Percentiles rank a stretch among this genome's conserved stretches.
These are phyloP conservation scores for Octomys mimax DNA, from an alignment of 2,797 vertebrate genomes.

Conservation along the genomic window DNA sequence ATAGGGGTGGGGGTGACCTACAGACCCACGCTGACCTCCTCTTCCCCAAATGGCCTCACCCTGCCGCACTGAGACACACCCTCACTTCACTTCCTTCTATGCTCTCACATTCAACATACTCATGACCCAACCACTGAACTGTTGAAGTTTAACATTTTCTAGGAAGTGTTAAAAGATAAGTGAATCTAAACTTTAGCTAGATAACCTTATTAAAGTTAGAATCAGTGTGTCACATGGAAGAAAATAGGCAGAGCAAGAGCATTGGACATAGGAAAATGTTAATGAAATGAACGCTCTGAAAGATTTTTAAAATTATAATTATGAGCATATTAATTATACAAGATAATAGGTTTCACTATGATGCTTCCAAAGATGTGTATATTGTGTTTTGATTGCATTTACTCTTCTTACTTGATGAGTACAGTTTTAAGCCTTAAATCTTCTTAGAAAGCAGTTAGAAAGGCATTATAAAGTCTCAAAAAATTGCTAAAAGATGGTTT, in stretches of 20 bases:
- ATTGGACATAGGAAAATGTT: not conserved
- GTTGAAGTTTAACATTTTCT: not conserved
- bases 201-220: not conserved
- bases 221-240: not conserved
- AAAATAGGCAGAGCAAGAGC: not conserved
- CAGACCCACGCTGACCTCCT: not conserved
- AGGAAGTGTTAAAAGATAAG: not conserved
- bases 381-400: not conserved
- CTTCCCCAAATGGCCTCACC: not conserved
- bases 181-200: not conserved
- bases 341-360: not conserved
- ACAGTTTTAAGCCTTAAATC: not conserved
- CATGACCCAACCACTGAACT: not conserved
- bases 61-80: not conserved
- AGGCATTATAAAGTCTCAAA: not conserved
- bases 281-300: not conserved
- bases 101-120: not conserved
- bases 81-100: not conserved
- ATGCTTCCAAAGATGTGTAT: not conserved
- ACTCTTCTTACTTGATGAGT: not conserved
- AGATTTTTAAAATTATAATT: not conserved
- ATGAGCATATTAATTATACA: not conserved
- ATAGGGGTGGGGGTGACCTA: fast-evolving
- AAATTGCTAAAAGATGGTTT: not conserved
- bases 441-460: not conserved